A percentile compares a stretch with the other conserved stretches of the same genome.
These are phyloP conservation scores for Calosoma granatense DNA, from an alignment of 1,140 invertebrate species.

Conservation along the genomic window DNA sequence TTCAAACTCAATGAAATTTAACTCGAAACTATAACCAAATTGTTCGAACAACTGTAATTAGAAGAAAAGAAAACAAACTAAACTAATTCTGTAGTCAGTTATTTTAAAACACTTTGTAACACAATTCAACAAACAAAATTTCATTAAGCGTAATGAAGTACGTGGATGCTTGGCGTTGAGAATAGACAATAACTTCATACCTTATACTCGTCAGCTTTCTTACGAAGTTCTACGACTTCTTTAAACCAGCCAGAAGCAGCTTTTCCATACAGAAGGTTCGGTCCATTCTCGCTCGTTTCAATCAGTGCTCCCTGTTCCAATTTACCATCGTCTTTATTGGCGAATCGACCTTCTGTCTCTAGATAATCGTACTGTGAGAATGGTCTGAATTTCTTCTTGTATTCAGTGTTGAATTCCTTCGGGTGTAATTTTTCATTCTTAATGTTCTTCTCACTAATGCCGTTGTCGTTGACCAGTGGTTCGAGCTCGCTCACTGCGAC, in stretches of 20 bases:
- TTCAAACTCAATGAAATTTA: constrained; percentile 9
- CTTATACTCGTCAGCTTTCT: constrained; percentile 87
- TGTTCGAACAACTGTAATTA: neutral
- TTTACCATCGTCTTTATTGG: constrained; percentile 32
- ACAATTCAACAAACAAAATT: too few species aligned
- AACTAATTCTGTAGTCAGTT: too few species aligned
- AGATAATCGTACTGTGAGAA: constrained; percentile 71
- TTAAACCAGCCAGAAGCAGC: constrained; percentile 59
- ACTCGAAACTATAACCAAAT: too few species aligned
- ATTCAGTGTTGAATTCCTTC: constrained; percentile 53
- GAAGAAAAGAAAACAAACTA: constrained; percentile 10
- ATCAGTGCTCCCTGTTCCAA: constrained; percentile 10
- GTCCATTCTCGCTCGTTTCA: neutral
- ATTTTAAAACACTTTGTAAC: too few species aligned
- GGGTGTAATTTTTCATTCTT: constrained; percentile 47
- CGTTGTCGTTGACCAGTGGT: constrained; percentile 62
- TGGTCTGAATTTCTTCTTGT: constrained; percentile 70
- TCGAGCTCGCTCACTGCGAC: constrained; percentile 56
- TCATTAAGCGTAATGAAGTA: too few species aligned
- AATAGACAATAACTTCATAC: too few species aligned
- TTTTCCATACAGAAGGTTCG: constrained; percentile 12
- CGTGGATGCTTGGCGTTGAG: too few species aligned
- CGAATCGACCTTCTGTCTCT: constrained; percentile 59
- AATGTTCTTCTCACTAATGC: constrained; percentile 42
- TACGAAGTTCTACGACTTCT: constrained; percentile 77